Conservation (phyloP, 2,113 vertebrate species). For the Macrotis lagotis region DNA sequence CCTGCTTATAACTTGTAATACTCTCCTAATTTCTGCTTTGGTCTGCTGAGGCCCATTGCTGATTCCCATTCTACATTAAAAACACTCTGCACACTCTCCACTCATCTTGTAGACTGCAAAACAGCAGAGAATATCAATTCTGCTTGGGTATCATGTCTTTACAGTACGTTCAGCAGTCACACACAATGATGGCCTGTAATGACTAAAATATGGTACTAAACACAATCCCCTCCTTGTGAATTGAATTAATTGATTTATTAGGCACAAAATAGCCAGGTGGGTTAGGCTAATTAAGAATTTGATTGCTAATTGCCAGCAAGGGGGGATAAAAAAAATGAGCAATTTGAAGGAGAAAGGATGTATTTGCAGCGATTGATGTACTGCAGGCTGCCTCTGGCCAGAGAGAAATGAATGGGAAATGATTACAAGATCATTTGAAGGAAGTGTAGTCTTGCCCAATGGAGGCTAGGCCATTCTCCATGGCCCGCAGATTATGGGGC, state of each 20-base stretch:
- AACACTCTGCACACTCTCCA: constrained; percentile 77
- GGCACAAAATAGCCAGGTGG: constrained; percentile 83
- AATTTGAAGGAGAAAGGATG: constrained; percentile 69
- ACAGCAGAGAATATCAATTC: constrained; percentile 80
- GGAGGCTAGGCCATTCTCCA: neutral
- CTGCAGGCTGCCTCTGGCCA: constrained; percentile 37
- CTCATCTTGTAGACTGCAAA: constrained; percentile 73
- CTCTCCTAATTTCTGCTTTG: constrained; percentile 68
- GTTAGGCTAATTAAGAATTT: constrained; percentile 84
- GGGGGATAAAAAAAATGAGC: constrained; percentile 73
- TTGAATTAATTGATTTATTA: constrained; percentile 87
- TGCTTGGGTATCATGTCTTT: constrained; percentile 73
- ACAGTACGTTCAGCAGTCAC: constrained; percentile 41
- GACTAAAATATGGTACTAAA: constrained; percentile 77
- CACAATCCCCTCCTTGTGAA: constrained; percentile 77
- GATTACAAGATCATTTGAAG: neutral
- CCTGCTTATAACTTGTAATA: constrained; percentile 66
- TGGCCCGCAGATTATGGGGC: neutral
- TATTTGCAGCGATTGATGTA: constrained; percentile 61
- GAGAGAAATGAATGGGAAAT: neutral
- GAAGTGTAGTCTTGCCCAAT: neutral
- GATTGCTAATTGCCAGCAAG: constrained; percentile 84
- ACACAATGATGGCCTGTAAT: constrained; percentile 79
- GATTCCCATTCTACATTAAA: constrained; percentile 83
- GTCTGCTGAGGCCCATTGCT: constrained; percentile 76